Conservation (phyloP, 2,888 invertebrate genomes). For the Tachina grossa region DNA sequence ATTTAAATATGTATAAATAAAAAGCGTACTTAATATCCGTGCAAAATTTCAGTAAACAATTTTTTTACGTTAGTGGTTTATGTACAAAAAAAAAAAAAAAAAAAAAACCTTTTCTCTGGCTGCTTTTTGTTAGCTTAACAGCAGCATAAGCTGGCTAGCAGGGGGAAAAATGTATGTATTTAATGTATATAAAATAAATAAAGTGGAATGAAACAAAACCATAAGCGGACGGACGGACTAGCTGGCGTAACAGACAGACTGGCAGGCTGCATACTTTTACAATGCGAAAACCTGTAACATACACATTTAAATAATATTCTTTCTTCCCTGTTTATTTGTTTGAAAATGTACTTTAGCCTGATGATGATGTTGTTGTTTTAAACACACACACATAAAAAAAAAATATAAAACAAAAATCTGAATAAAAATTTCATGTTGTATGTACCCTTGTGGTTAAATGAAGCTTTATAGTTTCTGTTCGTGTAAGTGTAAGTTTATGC, state of each 20-base stretch:
- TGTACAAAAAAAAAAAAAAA: constrained; percentile 24
- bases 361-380: constrained; percentile 17
- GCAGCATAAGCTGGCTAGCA: constrained; percentile 30
- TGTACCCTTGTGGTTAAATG: constrained; percentile 60
- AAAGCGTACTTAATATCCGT: constrained; percentile 35
- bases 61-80: constrained; percentile 51
- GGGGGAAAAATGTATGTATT: neutral
- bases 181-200: neutral
- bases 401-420: constrained; percentile 8
- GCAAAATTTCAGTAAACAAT: constrained; percentile 48
- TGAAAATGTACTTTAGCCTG: constrained; percentile 10
- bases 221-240: constrained; percentile 19
- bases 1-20: neutral
- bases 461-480: constrained; percentile 51
- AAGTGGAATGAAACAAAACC: constrained; percentile 23
- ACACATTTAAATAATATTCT: constrained; percentile 15
- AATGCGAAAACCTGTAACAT: constrained; percentile 28
- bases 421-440: constrained; percentile 32
- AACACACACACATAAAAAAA: constrained; percentile 2
- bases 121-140: constrained; percentile 27
- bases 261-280: constrained; percentile 44
- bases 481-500: constrained; percentile 23
- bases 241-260: constrained; percentile 37
- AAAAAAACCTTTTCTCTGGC: constrained; percentile 42
- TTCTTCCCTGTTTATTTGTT: constrained; percentile 39